Conservation (phyloP, 2,888 invertebrate genomes). For the Orthosia gothica region DNA sequence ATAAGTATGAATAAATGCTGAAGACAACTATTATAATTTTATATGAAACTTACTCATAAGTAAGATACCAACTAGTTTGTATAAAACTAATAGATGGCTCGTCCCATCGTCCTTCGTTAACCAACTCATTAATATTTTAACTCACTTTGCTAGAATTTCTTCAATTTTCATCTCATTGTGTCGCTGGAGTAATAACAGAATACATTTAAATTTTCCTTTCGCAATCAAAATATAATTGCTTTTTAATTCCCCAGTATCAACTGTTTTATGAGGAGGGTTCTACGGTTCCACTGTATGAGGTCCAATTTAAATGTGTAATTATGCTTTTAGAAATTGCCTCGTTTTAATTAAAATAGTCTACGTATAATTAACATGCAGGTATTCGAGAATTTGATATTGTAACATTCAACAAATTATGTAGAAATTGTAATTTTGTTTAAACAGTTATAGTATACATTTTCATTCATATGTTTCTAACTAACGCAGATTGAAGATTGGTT, state of each 20-base stretch:
- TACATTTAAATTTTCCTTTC: slow-evolving; percentile 57
- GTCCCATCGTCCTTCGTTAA: background rate
- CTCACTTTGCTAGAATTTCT: slow-evolving; percentile 40
- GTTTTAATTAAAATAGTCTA: slow-evolving; percentile 30
- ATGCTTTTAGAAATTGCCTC: slow-evolving; percentile 28
- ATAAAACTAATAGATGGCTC: slow-evolving; percentile 20
- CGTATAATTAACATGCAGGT: slow-evolving; percentile 8
- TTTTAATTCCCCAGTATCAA: slow-evolving; percentile 58
- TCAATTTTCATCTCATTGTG: slow-evolving; percentile 55
- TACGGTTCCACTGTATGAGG: slow-evolving; percentile 28
- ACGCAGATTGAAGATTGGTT: background rate
- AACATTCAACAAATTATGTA: background rate
- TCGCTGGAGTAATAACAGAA: slow-evolving; percentile 38
- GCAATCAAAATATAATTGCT: slow-evolving; percentile 64
- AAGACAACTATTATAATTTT: slow-evolving; percentile 1
- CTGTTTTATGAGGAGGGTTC: slow-evolving; percentile 46
- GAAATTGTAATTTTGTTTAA: background rate
- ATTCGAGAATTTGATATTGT: background rate
- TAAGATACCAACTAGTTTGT: slow-evolving; percentile 18
- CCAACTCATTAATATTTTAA: slow-evolving; percentile 41
- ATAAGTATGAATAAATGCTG: too few relatives aligned
- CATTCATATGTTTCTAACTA: too few relatives aligned
- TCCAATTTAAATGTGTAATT: slow-evolving; percentile 31
- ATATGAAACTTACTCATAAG: too few relatives aligned
- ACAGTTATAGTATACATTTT: background rate